These are phyloP conservation scores for Limnephilus rhombicus DNA, from an alignment of 2,888 invertebrate species.

Conservation along the genomic window DNA sequence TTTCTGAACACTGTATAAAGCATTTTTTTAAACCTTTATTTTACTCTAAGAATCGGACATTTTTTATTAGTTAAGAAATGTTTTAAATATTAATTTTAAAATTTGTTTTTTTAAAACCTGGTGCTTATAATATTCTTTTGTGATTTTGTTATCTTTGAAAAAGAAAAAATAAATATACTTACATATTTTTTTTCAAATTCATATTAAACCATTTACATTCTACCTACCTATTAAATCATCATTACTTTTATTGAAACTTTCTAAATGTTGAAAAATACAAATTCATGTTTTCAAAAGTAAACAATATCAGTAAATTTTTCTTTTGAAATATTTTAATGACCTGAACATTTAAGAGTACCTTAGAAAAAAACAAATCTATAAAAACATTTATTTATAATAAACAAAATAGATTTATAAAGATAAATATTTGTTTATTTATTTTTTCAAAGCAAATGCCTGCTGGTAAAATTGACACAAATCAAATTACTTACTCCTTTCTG, in stretches of 20 bases:
- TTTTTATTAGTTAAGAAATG: background rate
- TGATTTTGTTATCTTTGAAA: constrained; percentile 35
- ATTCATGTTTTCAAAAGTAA: background rate
- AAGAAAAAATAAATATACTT: constrained; percentile 26
- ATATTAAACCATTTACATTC: background rate
- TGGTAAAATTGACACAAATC: background rate
- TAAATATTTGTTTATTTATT: background rate
- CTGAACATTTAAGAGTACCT: background rate
- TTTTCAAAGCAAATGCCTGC: background rate
- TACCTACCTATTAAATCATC: background rate
- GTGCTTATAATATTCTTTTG: constrained; percentile 31
- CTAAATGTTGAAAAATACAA: background rate
- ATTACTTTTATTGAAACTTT: background rate
- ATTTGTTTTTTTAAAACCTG: constrained; percentile 32
- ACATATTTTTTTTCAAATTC: background rate
- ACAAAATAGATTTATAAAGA: constrained; percentile 30
- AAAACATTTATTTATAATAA: constrained; percentile 34
- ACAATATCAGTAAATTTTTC: constrained; percentile 6
- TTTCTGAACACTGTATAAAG: constrained; percentile 47
- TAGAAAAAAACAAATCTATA: background rate
- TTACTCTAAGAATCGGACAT: constrained; percentile 20
- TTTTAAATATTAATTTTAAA: background rate
- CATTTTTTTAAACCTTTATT: constrained; percentile 35
- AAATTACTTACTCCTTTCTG: background rate
- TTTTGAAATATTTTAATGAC: background rate